Conservation (phyloP, 2,888 invertebrate species). For the Neuroscelio doddi region DNA sequence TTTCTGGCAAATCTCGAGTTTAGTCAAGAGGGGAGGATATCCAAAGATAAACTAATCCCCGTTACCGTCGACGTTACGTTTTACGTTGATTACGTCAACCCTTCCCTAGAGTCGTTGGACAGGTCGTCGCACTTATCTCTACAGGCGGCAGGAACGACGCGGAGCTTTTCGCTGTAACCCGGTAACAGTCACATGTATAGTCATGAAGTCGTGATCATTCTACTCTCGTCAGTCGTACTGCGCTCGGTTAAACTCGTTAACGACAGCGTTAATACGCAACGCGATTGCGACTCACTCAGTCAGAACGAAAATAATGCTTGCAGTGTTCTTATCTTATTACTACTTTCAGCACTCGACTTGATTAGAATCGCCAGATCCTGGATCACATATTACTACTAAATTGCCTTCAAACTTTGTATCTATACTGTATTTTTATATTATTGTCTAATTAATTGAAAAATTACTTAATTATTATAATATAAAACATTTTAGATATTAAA, state of each 20-base stretch:
- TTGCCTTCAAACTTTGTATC: neutral
- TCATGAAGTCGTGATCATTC: slow-evolving; percentile 44
- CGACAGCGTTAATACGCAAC: slow-evolving; percentile 48
- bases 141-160: slow-evolving; percentile 35
- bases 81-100: slow-evolving; percentile 72
- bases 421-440: too few species aligned
- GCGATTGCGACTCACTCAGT: slow-evolving; percentile 42
- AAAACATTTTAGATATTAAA: too few species aligned
- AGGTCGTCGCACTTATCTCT: slow-evolving; percentile 72
- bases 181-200: slow-evolving; percentile 37
- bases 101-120: slow-evolving; percentile 68
- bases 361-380: slow-evolving; percentile 37
- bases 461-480: too few species aligned
- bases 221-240: slow-evolving; percentile 41
- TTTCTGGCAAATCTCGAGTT: slow-evolving; percentile 43
- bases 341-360: slow-evolving; percentile 29
- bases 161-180: slow-evolving; percentile 38
- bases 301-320: slow-evolving; percentile 37
- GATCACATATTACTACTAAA: slow-evolving; percentile 45
- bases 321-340: slow-evolving; percentile 38
- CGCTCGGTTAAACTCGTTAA: slow-evolving; percentile 47
- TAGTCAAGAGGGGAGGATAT: slow-evolving; percentile 38
- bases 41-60: slow-evolving; percentile 71
- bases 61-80: slow-evolving; percentile 71
- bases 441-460: too few species aligned